phyloP scores from a whole-genome alignment of 2,888 invertebrate species.

The Galeopsomyia nigrocyanea region DNA sequence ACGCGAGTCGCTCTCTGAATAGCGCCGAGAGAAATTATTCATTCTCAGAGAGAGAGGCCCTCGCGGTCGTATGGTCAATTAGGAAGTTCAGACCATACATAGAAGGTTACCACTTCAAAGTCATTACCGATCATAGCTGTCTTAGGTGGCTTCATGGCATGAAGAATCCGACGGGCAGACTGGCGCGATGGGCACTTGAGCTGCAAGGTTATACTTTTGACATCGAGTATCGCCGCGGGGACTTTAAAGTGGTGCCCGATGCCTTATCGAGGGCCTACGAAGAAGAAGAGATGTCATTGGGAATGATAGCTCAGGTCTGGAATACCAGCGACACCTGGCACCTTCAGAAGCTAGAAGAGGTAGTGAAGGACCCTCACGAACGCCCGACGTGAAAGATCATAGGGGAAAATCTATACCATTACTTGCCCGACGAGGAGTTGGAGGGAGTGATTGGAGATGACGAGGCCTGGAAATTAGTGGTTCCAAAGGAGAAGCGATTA shows the following conservation, averaged over 20 bases:
- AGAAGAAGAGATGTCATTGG: no score
- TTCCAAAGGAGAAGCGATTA: no score
- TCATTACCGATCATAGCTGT: conserved; percentile 51
- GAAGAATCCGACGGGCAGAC: neutral
- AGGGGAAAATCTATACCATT: no score
- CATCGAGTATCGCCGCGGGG: neutral
- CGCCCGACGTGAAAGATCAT: no score
- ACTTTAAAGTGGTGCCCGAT: neutral
- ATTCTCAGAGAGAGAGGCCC: conserved; percentile 45
- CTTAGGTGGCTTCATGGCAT: conserved; percentile 40
- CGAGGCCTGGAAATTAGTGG: no score
- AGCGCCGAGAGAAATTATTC: conserved; percentile 45
- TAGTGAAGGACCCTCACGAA: no score
- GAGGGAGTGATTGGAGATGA: no score
- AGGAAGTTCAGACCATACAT: conserved; percentile 38
- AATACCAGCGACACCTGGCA: no score
- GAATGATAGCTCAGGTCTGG: no score
- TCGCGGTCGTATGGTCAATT: conserved; percentile 42
- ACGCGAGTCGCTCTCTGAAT: conserved; percentile 45
- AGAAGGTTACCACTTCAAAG: no score
- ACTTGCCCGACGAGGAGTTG: no score
- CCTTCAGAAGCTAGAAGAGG: no score
- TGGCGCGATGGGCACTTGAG: conserved; percentile 7
- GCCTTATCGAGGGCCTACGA: neutral
- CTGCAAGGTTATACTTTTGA: neutral